Evolutionary conservation across 2,888 invertebrate genomes (phyloP), one percentile per base, ranked within the genome.

Genomic region (Drosophila subsilvestris): DNA sequence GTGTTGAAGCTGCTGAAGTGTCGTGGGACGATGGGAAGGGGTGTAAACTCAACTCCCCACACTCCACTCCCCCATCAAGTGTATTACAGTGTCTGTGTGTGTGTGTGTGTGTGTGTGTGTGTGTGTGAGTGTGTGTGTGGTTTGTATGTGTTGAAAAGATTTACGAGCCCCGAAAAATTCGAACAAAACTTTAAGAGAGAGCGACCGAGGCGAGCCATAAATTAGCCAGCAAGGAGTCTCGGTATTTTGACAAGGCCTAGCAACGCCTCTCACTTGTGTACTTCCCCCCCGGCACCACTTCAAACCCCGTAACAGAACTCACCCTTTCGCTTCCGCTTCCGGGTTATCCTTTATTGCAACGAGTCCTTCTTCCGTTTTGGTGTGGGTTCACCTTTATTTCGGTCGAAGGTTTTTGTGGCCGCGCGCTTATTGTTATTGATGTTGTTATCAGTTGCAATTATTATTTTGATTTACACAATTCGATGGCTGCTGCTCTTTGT

Each of bases 371-470:
- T 25, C 6, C 25, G 6, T 48, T 70, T 72, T n/a, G n/a, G n/a
- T n/a, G 72, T 56, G 62, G 69, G 55, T 48, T 53, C 65, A 70
- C 74, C 70, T 70, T 70, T 70, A 47, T 42, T 14, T 47, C 44
- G 25, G 27, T 18, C 20, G 20, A 20, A n/a, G 42, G 37, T 51
- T 37, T 18, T 59, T 22, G 2, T 6, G 25, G 5, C 51, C 63
- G 62, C 44, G 50, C 70, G 80, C 78, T 86, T 81, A 90, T 89
- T 88, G 88, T 89, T 90, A 89, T 84, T 88, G 88, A 88, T 86
- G 89, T 83, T 90, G 80, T 84, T 84, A 90, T 89, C 90, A 88
- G 85, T 74, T 74, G 89, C 87, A 88, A 88, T 88, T 88, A 88
- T 86, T 86, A 86, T 88, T 88, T 75, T 88, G 80, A 89, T 88